Evolutionary conservation across 2,888 invertebrate species (phyloP), one percentile per base, ranked within the genome.

Genomic region (Drosophila bunnanda): DNA sequence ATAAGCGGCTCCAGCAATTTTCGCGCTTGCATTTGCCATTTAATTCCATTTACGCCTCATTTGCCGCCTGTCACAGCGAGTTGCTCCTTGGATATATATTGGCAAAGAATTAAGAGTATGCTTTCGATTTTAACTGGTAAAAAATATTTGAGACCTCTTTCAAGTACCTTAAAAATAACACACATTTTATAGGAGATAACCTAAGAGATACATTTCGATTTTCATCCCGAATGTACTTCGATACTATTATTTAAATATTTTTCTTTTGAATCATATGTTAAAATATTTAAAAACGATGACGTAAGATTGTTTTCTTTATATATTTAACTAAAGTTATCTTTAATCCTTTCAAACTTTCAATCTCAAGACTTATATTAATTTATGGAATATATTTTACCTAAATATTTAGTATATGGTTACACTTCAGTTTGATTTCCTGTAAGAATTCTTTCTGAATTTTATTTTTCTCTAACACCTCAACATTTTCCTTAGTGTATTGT

Each of bases 11-110:
- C 75, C 70, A 64, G 76, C 74, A 74, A 88, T 85, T 89, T 89
- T 88, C 89, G 86, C 88, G 86, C 89, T 77, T 78, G 87, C 84
- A 87, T 89, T 87, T 83, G 87, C 89, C 89, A 87, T 89, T 90
- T 85, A 85, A 85, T 85, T 85, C 79, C 81, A 85, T 85, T 85
- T 88, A 80, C 90, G 88, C 84, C 90, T 89, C 87, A 87, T 83
- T 85, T 89, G 83, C 72, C 75, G 87, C 71, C 70, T 86, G 80
- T 80, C 90, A 65, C 7, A 6, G n/a, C 50, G 28, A 48, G n/a
- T 1, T 32, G 41, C 17, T 34, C 10, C 8, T 12, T 17, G 17
- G 9, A 61, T 38, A n/a, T 20, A 61, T 30, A 43, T 25, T 36
- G 15, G 12, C n/a, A 28, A 36, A 20, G 34, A 58, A 22, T 20